phyloP scores from a whole-genome alignment of 2,113 vertebrate genomes.

The Mus pahari region DNA sequence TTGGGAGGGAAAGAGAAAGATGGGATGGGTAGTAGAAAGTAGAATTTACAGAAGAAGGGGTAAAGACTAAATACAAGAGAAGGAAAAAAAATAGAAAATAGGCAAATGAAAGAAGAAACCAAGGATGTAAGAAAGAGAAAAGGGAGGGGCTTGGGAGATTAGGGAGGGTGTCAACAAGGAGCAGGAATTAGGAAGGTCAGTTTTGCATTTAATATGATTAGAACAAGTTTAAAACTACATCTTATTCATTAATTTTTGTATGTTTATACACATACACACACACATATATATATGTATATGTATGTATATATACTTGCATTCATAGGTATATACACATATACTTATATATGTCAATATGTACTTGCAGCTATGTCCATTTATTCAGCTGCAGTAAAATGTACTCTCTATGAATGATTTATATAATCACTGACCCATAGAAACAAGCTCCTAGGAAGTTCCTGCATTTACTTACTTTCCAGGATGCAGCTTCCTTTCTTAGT shows the following conservation, averaged over 20 bases:
- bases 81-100: not conserved
- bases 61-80: not conserved
- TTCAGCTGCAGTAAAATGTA: not conserved
- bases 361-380: not conserved
- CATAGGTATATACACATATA: not conserved
- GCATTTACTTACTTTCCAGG: not conserved
- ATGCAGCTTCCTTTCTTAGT: not conserved
- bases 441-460: not conserved
- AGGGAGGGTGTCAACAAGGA: no score
- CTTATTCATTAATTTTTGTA: not conserved
- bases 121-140: not conserved
- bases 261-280: not conserved
- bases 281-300: not conserved
- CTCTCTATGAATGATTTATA: not conserved
- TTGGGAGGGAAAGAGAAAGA: not conserved
- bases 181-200: not conserved
- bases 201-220: not conserved
- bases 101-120: not conserved
- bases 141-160: accelerated
- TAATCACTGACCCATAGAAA: not conserved
- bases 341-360: not conserved
- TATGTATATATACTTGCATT: not conserved
- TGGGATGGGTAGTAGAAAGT: no score
- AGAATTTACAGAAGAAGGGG: not conserved
- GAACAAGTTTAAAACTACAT: not conserved